Percentiles rank a stretch among this genome's conserved stretches.
Conservation (phyloP, 2,888 invertebrate species). For the Diarsia dahlii region DNA sequence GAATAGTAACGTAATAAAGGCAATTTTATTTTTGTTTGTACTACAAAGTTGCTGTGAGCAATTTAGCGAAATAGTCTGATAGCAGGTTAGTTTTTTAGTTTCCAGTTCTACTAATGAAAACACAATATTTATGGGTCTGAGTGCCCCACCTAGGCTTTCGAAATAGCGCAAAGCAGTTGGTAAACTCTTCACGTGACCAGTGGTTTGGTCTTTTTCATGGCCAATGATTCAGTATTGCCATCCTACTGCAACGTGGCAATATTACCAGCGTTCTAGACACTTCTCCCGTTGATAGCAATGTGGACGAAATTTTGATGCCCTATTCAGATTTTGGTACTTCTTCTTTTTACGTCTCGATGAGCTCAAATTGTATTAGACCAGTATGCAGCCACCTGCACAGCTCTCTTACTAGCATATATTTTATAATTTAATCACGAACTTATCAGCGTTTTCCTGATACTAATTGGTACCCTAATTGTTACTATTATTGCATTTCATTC, state of each 20-base stretch:
- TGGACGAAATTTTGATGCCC: background rate
- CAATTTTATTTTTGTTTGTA: constrained; percentile 48
- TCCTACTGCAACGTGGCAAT: background rate
- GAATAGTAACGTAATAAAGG: constrained; percentile 63
- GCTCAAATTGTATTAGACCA: too few species aligned
- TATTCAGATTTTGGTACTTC: background rate
- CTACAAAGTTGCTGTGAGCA: constrained; percentile 29
- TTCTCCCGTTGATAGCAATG: background rate
- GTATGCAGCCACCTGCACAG: too few species aligned
- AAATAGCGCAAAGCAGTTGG: background rate
- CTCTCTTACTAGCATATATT: background rate
- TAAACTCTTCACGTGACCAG: background rate
- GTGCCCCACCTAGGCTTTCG: too few species aligned
- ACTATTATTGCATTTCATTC: background rate
- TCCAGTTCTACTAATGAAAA: too few species aligned
- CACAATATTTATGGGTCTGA: background rate
- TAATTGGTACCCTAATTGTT: background rate
- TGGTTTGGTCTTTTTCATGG: background rate
- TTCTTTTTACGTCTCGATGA: too few species aligned
- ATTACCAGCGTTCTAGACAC: background rate
- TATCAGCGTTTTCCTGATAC: background rate
- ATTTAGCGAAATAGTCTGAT: constrained; percentile 20
- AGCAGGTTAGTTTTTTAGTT: background rate
- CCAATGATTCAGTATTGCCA: background rate
- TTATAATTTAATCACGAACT: background rate